Base-by-base conservation (phyloP, 1,140 invertebrate species). In the Scaptomyza graminum region DNA sequence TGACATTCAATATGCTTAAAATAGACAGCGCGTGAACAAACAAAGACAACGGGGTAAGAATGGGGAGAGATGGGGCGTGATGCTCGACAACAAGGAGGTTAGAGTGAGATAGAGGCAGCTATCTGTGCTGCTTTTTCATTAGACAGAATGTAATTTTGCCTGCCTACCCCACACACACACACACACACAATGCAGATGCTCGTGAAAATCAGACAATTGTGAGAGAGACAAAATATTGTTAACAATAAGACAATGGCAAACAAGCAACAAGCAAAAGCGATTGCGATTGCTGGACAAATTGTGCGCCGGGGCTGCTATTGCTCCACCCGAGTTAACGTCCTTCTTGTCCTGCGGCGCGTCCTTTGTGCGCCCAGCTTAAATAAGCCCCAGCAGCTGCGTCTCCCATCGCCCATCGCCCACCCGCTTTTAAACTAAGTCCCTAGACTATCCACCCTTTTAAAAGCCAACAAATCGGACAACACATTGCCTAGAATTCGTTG, bases 401-500 rank as follows among this genome's bases (percentile, higher is more conserved):
- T 12, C 0, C 37, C 37, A 0, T 3, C 37, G 12, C 12, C 37
- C 43, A 49, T 8, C 25, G 1, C 54, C 54, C 34, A 59, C 15
- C 61, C 47, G 12, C 18, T 52, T 39, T 37, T 15, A 9, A 37
- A 34, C 31, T 43, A 43, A 55, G 39, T 2, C 43, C 39, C 46
- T 39, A 39, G 8, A 37, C 2, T 22, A n/a, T 13, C 22, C 7
- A 6, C 12, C 11, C 15, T 50, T 41, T 67, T 34, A 64, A 76
- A 84, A 85, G 83, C 83, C 61, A 88, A 79, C 71, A 87, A 87
- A 88, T 82, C 83, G 76, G 71, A 70, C 71, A 87, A 83, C 79
- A 83, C 79, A 83, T 55, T 60, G 67, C 62, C 57, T 46, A 28
- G 41, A 57, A 69, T 61, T 63, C 28, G n/a, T 11, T 9, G 5